Conservation (phyloP, 1,140 invertebrate species). For the Scaptomyza hsui region DNA sequence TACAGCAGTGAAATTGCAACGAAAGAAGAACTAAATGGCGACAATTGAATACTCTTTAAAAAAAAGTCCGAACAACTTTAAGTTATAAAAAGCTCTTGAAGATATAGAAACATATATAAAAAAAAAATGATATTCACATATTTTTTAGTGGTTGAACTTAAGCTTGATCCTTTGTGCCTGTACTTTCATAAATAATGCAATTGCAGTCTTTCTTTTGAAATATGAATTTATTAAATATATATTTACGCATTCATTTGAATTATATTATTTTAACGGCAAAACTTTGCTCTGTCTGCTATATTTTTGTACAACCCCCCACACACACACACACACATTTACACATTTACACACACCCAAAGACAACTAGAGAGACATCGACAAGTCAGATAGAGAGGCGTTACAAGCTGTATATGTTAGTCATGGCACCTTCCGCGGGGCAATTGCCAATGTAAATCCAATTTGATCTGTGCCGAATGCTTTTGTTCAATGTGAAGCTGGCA, state of each 20-base stretch:
- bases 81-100: too few relatives aligned
- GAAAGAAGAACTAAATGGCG: background rate
- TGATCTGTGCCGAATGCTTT: conserved; percentile 79
- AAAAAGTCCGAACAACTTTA: too few relatives aligned
- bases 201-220: background rate
- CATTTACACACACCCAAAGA: background rate
- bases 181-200: too few relatives aligned
- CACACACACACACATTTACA: background rate
- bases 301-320: background rate
- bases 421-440: conserved; percentile 28
- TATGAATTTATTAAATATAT: background rate
- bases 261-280: background rate
- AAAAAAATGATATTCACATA: too few relatives aligned
- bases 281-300: background rate
- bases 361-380: background rate
- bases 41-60: conserved; percentile 12
- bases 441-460: conserved; percentile 75
- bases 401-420: conserved; percentile 25
- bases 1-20: conserved; percentile 10
- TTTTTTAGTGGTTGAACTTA: too few relatives aligned
- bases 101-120: too few relatives aligned
- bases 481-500: conserved; percentile 56
- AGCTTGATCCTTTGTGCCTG: too few relatives aligned
- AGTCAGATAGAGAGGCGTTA: conserved; percentile 22
- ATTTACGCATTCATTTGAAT: background rate